phyloP scores from a whole-genome alignment of 2,888 invertebrate genomes.

The Caenorhabditis auriculariae region DNA sequence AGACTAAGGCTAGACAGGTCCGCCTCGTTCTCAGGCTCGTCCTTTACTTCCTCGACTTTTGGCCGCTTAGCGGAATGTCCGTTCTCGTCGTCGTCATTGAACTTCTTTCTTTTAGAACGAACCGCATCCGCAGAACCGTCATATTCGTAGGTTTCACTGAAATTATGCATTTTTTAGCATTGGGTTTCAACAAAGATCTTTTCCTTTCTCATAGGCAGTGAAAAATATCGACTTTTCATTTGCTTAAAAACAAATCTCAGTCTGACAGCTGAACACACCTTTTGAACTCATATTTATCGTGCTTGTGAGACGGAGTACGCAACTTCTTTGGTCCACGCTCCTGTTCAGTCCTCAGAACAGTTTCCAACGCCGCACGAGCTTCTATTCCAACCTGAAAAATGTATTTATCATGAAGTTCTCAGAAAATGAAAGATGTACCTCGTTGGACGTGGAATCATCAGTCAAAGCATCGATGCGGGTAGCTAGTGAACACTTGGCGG shows the following conservation, averaged over 20 bases:
- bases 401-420: constrained; percentile 31
- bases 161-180: constrained; percentile 8
- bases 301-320: constrained; percentile 75
- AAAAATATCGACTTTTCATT: background rate
- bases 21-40: constrained; percentile 8
- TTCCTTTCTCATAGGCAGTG: background rate
- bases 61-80: constrained; percentile 37
- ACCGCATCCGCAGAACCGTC: constrained; percentile 50
- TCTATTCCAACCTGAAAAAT: constrained; percentile 73
- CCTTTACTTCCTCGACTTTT: constrained; percentile 22
- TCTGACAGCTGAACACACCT: constrained; percentile 67
- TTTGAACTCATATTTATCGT: constrained; percentile 87
- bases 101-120: constrained; percentile 33
- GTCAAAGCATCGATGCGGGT: constrained; percentile 93
- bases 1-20: background rate
- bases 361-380: constrained; percentile 85
- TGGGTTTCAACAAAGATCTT: background rate
- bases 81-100: constrained; percentile 26
- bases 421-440: background rate
- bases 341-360: constrained; percentile 71
- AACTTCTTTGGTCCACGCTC: constrained; percentile 74
- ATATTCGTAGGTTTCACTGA: constrained; percentile 56
- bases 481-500: constrained; percentile 90
- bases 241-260: background rate
- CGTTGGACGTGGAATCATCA: constrained; percentile 72